Evolutionary conservation across 2,113 vertebrate species (phyloP).

Genomic region (Prunella fulvescens): DNA sequence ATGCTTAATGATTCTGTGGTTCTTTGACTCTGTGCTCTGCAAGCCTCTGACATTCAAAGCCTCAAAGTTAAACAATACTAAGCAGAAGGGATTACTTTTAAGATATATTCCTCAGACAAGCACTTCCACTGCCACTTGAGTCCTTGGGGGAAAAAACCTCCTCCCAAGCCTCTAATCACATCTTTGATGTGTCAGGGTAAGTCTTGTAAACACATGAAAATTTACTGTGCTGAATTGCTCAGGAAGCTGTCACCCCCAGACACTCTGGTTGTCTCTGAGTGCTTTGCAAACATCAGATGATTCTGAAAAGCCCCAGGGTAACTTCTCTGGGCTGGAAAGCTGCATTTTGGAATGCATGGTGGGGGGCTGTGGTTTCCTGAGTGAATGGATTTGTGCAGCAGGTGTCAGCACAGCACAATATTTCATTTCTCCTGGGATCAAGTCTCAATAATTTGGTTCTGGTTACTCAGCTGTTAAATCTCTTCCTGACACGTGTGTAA

Average conservation of each 20-base stretch:
- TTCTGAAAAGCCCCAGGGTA: neutral
- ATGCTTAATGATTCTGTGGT: too few species aligned
- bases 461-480: conserved; percentile 12
- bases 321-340: neutral
- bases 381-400: neutral
- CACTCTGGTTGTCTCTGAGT: neutral
- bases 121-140: neutral
- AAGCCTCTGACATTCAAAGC: neutral
- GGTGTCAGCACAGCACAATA: neutral
- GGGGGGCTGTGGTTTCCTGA: neutral
- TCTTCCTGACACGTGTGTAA: neutral
- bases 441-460: neutral
- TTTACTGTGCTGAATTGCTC: neutral
- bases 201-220: neutral
- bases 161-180: neutral
- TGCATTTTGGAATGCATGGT: neutral
- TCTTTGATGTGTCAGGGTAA: neutral
- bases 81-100: neutral
- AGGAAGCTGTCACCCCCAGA: neutral
- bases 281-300: neutral
- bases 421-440: neutral
- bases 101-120: rapidly evolving
- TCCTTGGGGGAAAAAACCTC: neutral
- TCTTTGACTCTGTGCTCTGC: neutral
- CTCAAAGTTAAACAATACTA: neutral